A percentile compares a stretch with the other conserved stretches of the same genome.
phyloP scores from a whole-genome alignment of 2,797 vertebrate species.

The Euthynnus affinis region DNA sequence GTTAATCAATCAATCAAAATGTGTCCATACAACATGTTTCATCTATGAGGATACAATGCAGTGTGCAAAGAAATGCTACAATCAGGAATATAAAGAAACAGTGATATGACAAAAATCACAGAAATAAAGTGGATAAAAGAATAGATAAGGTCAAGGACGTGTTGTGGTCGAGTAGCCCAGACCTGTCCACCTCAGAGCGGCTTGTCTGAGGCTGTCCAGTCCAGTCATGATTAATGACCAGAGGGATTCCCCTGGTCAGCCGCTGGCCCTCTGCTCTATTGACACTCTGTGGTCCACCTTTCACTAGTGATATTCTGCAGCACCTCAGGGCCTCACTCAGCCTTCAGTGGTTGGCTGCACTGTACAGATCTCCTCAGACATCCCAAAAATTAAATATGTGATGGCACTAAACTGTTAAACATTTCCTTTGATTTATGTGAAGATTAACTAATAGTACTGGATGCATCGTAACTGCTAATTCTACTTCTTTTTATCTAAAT shows the following conservation, averaged over 20 bases:
- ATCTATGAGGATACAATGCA: not conserved
- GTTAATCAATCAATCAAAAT: slow-evolving; percentile 54
- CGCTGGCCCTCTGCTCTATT: slow-evolving; percentile 63
- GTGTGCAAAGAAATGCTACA: not conserved
- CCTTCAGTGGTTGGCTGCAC: slow-evolving; percentile 15
- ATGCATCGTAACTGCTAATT: not conserved
- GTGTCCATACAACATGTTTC: not conserved
- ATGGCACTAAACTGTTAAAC: not conserved
- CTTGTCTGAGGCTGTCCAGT: slow-evolving; percentile 70
- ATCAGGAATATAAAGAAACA: not conserved
- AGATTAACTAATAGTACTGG: not conserved
- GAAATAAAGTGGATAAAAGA: slow-evolving; percentile 24
- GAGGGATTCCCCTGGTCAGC: slow-evolving; percentile 64
- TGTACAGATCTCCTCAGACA: slow-evolving; percentile 18
- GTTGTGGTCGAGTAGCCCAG: slow-evolving; percentile 44
- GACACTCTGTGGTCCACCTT: slow-evolving; percentile 58
- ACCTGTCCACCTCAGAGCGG: slow-evolving; percentile 65
- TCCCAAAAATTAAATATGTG: slow-evolving; percentile 5
- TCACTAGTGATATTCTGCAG: slow-evolving; percentile 51
- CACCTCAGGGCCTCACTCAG: slow-evolving; percentile 56
- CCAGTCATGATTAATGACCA: slow-evolving; percentile 82
- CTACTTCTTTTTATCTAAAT: not conserved
- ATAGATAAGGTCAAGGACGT: slow-evolving; percentile 70
- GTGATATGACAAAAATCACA: not conserved
- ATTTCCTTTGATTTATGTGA: not conserved